A percentile compares a stretch with the other conserved stretches of the same genome.
Evolutionary conservation across 2,113 vertebrate genomes (phyloP).

Genomic region (Pundamilia nyererei): DNA sequence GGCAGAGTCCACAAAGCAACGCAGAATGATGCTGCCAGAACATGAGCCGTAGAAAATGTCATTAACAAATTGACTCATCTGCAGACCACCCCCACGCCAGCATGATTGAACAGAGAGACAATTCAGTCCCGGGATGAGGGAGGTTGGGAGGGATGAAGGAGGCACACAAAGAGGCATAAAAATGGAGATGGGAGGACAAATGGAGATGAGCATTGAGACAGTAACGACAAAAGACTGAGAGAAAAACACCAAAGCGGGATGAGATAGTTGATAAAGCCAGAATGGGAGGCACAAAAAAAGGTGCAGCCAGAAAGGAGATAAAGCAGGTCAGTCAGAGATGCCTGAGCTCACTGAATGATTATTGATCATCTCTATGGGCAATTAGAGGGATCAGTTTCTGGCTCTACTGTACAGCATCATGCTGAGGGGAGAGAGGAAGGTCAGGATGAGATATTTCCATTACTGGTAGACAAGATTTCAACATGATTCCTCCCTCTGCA

Average conservation of each 20-base stretch:
- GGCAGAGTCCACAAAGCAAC: not conserved
- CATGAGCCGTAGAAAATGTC: slow-evolving; percentile 14
- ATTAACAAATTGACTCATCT: slow-evolving; percentile 41
- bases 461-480: not conserved
- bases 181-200: not conserved
- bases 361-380: slow-evolving; percentile 49
- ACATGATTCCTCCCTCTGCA: not conserved
- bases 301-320: not conserved
- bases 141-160: not conserved
- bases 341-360: not conserved
- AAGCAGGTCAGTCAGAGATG: slow-evolving; percentile 31
- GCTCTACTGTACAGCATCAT: not conserved
- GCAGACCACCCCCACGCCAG: not conserved
- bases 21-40: slow-evolving; percentile 1
- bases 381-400: slow-evolving; percentile 41
- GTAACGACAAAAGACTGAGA: not conserved
- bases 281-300: not conserved
- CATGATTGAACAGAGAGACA: not conserved
- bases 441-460: not conserved
- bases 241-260: not conserved
- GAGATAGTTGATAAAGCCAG: not conserved
- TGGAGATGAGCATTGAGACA: not conserved
- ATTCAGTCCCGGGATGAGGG: not conserved
- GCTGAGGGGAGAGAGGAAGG: slow-evolving; percentile 8
- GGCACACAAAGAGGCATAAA: not conserved